Percentiles rank a stretch among this genome's conserved stretches.
These are phyloP conservation scores for Perca fluviatilis DNA, from an alignment of 2,113 vertebrate species.

Conservation along the genomic window DNA sequence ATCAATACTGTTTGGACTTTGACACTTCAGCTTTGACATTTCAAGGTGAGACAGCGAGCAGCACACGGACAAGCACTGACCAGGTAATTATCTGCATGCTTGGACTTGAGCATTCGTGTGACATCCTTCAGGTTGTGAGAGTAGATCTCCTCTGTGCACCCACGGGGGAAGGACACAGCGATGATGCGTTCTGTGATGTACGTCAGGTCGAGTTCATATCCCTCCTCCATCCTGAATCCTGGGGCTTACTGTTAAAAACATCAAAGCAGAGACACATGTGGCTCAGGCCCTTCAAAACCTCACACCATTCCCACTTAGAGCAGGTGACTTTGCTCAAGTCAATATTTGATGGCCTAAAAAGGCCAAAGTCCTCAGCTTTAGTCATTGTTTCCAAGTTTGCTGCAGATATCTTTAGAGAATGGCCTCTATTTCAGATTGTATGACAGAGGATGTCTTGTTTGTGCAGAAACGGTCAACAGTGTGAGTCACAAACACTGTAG, in stretches of 20 bases:
- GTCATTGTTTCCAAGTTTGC: slow-evolving; percentile 57
- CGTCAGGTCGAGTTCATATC: slow-evolving; percentile 94
- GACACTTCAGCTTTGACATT: slow-evolving; percentile 23
- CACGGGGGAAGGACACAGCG: slow-evolving; percentile 91
- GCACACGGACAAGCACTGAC: slow-evolving; percentile 78
- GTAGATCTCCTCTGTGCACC: slow-evolving; percentile 93
- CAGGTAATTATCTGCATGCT: slow-evolving; percentile 97
- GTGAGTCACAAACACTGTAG: slow-evolving; percentile 28
- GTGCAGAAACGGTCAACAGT: slow-evolving; percentile 44
- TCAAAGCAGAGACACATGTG: slow-evolving; percentile 9
- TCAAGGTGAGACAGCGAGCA: not conserved
- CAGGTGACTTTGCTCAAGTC: slow-evolving; percentile 55
- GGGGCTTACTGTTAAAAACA: slow-evolving; percentile 49
- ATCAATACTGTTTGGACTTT: slow-evolving; percentile 36
- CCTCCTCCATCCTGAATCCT: slow-evolving; percentile 89
- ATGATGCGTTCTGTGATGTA: slow-evolving; percentile 98
- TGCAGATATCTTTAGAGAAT: slow-evolving; percentile 47
- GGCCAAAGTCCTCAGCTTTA: slow-evolving; percentile 72
- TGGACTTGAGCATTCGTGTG: slow-evolving; percentile 95
- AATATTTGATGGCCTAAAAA: slow-evolving; percentile 67
- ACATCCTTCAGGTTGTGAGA: slow-evolving; percentile 92
- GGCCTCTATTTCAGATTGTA: slow-evolving; percentile 50
- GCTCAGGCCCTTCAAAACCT: slow-evolving; percentile 15
- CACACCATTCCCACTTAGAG: slow-evolving; percentile 16
- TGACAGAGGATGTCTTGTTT: slow-evolving; percentile 61